Evolutionary conservation across 2,797 vertebrate species (phyloP).

Genomic region (Toxotes lorentzi): DNA sequence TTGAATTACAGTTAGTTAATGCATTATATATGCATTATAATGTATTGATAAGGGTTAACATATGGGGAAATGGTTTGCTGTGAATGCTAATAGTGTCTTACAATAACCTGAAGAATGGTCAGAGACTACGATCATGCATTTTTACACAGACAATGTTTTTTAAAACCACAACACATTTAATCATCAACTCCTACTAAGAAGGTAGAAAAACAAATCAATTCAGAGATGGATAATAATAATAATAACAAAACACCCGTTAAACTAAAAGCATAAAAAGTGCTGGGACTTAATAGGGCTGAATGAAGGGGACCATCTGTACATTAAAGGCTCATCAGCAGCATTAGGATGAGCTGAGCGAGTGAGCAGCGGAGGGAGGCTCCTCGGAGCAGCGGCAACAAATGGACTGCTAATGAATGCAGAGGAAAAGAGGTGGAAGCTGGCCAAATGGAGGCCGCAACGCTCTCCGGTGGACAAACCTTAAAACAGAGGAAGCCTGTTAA

Average conservation of each 20-base stretch:
- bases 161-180: constrained; percentile 15
- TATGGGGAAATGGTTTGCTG: constrained; percentile 40
- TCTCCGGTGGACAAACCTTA: constrained; percentile 44
- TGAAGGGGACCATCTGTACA: constrained; percentile 67
- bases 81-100: constrained; percentile 57
- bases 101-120: constrained; percentile 44
- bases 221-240: constrained; percentile 8
- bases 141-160: constrained; percentile 19
- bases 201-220: constrained; percentile 26
- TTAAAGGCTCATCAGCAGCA: constrained; percentile 73
- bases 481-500: constrained; percentile 27
- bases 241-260: constrained; percentile 11
- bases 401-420: constrained; percentile 60
- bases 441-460: constrained; percentile 40
- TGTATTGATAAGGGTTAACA: constrained; percentile 66
- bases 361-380: constrained; percentile 52
- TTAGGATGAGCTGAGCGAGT: constrained; percentile 53
- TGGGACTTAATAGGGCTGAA: constrained; percentile 42
- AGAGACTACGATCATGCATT: constrained; percentile 36
- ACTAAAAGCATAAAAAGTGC: constrained; percentile 52
- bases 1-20: constrained; percentile 66
- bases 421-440: constrained; percentile 27
- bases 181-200: constrained; percentile 4
- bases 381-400: constrained; percentile 66
- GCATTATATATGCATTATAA: constrained; percentile 73